Evolutionary conservation across 2,888 invertebrate species (phyloP).

Genomic region (Latheticus oryzae): DNA sequence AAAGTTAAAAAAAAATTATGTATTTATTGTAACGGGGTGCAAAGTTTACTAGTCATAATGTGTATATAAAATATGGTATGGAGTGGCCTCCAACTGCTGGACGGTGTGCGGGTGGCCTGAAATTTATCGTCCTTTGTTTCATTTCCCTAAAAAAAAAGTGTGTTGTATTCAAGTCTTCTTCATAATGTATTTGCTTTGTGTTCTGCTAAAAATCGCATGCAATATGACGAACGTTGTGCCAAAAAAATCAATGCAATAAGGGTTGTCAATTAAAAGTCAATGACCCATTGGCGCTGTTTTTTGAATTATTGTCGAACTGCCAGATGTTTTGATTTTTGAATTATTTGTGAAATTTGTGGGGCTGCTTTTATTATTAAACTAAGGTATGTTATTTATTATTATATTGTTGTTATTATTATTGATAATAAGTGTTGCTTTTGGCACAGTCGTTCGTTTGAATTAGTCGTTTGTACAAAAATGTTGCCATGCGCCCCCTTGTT

Average conservation of each 20-base stretch:
- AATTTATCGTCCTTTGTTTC: no score
- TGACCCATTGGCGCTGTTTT: slow-evolving; percentile 16
- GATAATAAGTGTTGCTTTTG: slow-evolving; percentile 19
- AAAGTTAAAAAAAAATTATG: slow-evolving; percentile 21
- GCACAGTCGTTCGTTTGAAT: slow-evolving; percentile 23
- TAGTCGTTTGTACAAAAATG: slow-evolving; percentile 22
- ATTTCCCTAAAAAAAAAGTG: no score
- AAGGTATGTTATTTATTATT: no score
- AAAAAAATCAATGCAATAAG: slow-evolving; percentile 28
- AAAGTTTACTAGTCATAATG: slow-evolving; percentile 62
- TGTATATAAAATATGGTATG: slow-evolving; percentile 57
- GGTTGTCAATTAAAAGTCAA: slow-evolving; percentile 3
- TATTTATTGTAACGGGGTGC: slow-evolving; percentile 46
- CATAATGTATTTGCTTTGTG: no score
- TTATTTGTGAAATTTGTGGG: no score
- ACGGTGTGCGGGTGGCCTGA: slow-evolving; percentile 44
- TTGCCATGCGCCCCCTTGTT: slow-evolving; percentile 22
- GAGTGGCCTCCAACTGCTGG: slow-evolving; percentile 48
- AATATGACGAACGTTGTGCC: slow-evolving; percentile 34
- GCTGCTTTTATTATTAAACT: no score
- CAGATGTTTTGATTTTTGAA: slow-evolving; percentile 5
- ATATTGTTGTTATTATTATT: no score
- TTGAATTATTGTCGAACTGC: slow-evolving; percentile 21
- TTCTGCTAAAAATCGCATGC: no score
- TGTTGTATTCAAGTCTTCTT: slow-evolving; percentile 37